Conservation (phyloP, 2,797 vertebrate genomes). For the Craterocephalus amniculus region DNA sequence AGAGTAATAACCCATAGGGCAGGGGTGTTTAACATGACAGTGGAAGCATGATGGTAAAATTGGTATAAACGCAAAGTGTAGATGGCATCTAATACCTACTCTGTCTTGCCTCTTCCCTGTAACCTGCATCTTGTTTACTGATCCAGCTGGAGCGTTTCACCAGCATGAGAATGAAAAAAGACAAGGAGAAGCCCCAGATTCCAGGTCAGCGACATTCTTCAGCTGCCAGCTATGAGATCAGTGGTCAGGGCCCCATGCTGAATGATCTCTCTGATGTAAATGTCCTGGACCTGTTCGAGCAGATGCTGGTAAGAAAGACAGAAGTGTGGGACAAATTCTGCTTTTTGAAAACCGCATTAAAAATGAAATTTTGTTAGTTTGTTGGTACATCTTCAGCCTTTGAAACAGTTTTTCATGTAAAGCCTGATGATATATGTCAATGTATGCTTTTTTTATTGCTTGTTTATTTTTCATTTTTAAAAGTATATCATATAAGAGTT, state of each 20-base stretch:
- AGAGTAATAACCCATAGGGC: background rate
- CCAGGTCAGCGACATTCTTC: conserved; percentile 85
- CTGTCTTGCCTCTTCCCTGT: conserved; percentile 28
- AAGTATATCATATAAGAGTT: background rate
- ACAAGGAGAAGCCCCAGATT: conserved; percentile 86
- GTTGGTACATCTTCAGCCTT: background rate
- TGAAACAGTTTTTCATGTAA: background rate
- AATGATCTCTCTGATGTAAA: conserved; percentile 85
- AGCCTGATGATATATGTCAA: background rate
- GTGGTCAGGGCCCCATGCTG: conserved; percentile 74
- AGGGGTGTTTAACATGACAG: background rate
- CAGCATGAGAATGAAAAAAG: conserved; percentile 93
- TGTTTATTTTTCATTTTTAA: background rate
- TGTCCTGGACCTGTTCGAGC: conserved; percentile 90
- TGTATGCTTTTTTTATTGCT: background rate
- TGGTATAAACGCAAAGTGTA: background rate
- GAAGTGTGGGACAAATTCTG: background rate
- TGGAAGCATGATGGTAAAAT: background rate
- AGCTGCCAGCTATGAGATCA: conserved; percentile 83
- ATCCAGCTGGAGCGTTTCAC: conserved; percentile 92
- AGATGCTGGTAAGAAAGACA: conserved; percentile 90
- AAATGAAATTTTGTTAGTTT: background rate
- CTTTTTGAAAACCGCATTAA: background rate
- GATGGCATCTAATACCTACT: background rate
- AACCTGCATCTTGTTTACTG: conserved; percentile 37